Evolutionary conservation across 2,113 vertebrate genomes (phyloP), one percentile per base, ranked within the genome.

Genomic region (Alethe castanea): DNA sequence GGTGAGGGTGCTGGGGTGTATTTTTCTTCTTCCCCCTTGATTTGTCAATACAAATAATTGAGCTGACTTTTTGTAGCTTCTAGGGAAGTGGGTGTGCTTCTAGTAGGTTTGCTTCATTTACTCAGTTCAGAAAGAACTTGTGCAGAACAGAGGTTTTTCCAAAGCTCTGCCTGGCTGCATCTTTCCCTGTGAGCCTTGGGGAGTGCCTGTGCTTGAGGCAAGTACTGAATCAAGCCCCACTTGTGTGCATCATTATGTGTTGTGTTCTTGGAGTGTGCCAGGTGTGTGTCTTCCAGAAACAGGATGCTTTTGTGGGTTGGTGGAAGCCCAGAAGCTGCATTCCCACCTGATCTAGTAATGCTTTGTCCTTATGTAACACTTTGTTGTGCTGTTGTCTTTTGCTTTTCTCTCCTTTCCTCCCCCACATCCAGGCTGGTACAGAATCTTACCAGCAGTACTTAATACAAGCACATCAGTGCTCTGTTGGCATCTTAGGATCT

Each of bases 1-100:
- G 4, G 5, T 18, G 8, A 36, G 7, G 0, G 0, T 8, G 6
- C 38, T 40, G 14, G 20, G 5, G 1, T 14, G 14, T 12, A 10
- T 8, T 54, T 20, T 36, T 9, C 1, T 1, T 4, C 19, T 19
- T 42, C 18, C 5, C 8, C 25, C 14, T 18, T 11, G 9, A 33
- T 73, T 4, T 26, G 12, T 85, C 79, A 61, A 38, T 57, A 11
- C 4, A 61, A 48, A 19, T 36, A 61, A 25, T 38, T 80, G 29
- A 50, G 16, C 12, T 25, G 9, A 9, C 6, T 62, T 74, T 26
- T 11, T 72, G 11, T 38, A 42, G 7, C 9, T 88, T 57, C 50
- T 8, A n/a, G 8, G 31, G 19, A 35, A 90, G 12, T 7, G 5
- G 5, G 4, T 69, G 87, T 71, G 4, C 19, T 70, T 92, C 5